phyloP scores from a whole-genome alignment of 2,888 invertebrate species.

The Mactromeris polynyma region DNA sequence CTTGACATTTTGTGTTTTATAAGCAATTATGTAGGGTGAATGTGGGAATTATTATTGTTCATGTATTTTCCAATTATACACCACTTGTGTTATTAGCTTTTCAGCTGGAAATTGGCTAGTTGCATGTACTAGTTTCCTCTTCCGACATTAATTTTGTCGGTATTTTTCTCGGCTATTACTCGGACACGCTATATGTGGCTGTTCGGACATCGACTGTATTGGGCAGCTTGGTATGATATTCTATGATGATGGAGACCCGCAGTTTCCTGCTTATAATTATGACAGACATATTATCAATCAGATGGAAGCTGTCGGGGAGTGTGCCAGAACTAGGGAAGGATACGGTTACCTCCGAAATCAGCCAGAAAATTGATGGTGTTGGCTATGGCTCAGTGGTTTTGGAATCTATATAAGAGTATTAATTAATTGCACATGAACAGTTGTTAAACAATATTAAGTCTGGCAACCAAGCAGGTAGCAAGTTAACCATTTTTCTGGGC shows the following conservation, averaged over 20 bases:
- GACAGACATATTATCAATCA: slow-evolving; percentile 39
- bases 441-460: not conserved
- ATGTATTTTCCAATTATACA: not conserved
- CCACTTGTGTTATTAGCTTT: not conserved
- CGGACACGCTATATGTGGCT: not conserved
- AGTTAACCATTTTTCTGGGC: not conserved
- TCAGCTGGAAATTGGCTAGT: not conserved
- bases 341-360: slow-evolving; percentile 29
- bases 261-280: slow-evolving; percentile 10
- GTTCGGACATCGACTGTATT: not conserved
- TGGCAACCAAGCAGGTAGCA: not conserved
- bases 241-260: not conserved
- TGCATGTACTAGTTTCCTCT: not conserved
- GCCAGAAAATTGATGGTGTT: slow-evolving; percentile 46
- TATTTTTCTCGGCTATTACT: not conserved
- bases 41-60: not conserved
- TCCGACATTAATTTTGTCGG: not conserved
- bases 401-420: slow-evolving; percentile 4
- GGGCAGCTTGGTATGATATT: not conserved
- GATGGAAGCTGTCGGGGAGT: not conserved
- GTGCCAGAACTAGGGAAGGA: slow-evolving; percentile 33
- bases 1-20: too few relatives aligned
- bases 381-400: slow-evolving; percentile 12
- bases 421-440: not conserved
- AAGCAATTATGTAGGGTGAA: not conserved